Base-by-base conservation (phyloP, 2,888 invertebrate genomes). In the Acronicta psi region DNA sequence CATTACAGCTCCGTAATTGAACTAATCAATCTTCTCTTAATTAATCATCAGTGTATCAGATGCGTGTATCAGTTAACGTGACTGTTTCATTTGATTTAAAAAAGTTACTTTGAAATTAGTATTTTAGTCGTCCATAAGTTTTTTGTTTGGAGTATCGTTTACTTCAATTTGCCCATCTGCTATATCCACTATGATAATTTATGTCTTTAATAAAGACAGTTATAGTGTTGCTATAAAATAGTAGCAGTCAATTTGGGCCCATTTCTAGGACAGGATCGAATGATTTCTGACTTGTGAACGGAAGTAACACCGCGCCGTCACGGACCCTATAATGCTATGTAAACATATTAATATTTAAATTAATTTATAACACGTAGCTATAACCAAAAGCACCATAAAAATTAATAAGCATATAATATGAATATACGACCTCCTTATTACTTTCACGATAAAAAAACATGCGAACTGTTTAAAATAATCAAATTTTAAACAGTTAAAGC, bases 321-420 rank as follows among this genome's bases (percentile, higher is more conserved):
- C 13, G 31, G 13, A 4, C 31, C 13, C 13, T 3, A 13, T 31
- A 34, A n/a, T 34, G n/a, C n/a, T n/a, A 34, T n/a, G 7, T n/a
- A n/a, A 34, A n/a, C 7, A 6, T n/a, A n/a, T 25, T 31, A 23
- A 20, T 18, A 38, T 36, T 52, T 23, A 23, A 29, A 50, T 56
- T 42, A 0, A 50, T 34, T 55, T 17, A n/a, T 43, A 37, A 31
- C 17, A 23, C 46, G 8, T 23, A 29, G 31, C 23, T 9, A 25
- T 53, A 17, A 50, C 42, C 16, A 36, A 50, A 47, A 43, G 41
- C 25, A 43, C 62, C 10, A 23, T 42, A 50, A 34, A 53, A 51
- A 43, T 40, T 37, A 43, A 46, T 64, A 58, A n/a, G 43, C 50
- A 54, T 54, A 64, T 58, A 44, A 64, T 63, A 67, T 29, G n/a